phyloP scores from a whole-genome alignment of 1,140 invertebrate species.

The Solen grandis region DNA sequence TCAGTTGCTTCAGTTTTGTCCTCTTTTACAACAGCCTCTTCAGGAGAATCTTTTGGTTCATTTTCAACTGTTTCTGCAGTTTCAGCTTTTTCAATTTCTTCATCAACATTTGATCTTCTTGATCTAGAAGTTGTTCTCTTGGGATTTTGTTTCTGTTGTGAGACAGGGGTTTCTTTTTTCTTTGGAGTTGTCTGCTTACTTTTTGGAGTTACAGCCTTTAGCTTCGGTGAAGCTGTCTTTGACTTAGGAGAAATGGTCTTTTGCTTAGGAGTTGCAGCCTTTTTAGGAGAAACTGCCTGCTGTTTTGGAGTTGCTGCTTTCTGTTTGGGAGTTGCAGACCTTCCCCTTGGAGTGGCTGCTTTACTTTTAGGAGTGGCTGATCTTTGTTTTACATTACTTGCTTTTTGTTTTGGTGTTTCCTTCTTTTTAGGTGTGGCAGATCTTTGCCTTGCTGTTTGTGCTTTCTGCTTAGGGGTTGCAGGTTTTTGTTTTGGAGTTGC shows the following conservation, averaged over 20 bases:
- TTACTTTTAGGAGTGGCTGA: conserved; percentile 11
- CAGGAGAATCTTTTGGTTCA: too few species aligned
- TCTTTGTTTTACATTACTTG: not conserved
- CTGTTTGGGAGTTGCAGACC: not conserved
- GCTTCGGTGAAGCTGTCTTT: not conserved
- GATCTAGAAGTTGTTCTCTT: not conserved
- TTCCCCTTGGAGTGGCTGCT: conserved; percentile 10
- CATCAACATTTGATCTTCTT: conserved; percentile 1
- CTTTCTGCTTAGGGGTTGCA: conserved; percentile 7
- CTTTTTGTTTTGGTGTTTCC: conserved; percentile 34
- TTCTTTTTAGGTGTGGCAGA: conserved; percentile 11
- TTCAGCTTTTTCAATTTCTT: conserved; percentile 11
- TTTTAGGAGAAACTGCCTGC: conserved; percentile 7
- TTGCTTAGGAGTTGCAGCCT: not conserved
- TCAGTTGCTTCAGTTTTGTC: not conserved
- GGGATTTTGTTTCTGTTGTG: not conserved
- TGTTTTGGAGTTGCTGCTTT: not conserved
- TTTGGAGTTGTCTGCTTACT: not conserved
- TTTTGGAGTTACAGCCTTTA: conserved; percentile 5
- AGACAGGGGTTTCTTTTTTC: conserved; percentile 1
- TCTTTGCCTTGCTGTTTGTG: conserved; percentile 9
- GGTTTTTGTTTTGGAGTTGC: conserved; percentile 1
- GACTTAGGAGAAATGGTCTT: conserved; percentile 3
- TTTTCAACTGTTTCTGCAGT: not conserved
- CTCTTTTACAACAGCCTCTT: too few species aligned